Evolutionary conservation across 1,140 invertebrate genomes (phyloP).

Genomic region (Chironomus tepperi): DNA sequence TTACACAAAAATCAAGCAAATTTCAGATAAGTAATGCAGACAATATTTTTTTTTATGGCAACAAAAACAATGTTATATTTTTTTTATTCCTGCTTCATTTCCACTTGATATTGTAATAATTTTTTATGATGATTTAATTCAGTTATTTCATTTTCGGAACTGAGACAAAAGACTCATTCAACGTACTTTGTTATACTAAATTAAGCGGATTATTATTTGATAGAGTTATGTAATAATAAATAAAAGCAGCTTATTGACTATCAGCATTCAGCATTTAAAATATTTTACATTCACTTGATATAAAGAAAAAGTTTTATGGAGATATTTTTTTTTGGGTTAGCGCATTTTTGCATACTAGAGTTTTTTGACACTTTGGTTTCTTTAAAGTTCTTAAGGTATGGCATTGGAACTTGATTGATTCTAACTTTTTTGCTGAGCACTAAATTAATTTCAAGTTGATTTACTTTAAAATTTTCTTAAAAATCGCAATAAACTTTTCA

Average conservation of each 20-base stretch:
- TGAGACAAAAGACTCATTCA: background rate
- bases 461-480: no score
- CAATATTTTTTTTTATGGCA: background rate
- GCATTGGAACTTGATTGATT: background rate
- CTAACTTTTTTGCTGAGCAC: no score
- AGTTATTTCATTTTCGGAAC: background rate
- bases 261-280: background rate
- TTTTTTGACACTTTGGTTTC: background rate
- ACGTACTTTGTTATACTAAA: slow-evolving; percentile 6
- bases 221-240: slow-evolving; percentile 4
- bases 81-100: background rate
- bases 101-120: background rate
- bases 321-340: background rate
- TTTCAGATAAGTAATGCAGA: no score
- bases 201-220: background rate
- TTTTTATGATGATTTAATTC: background rate
- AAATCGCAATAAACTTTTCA: no score
- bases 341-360: background rate
- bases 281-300: background rate
- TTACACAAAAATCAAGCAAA: no score
- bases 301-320: background rate
- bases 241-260: slow-evolving; percentile 1
- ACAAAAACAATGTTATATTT: background rate
- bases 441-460: no score
- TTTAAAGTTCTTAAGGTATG: background rate